Evolutionary conservation across 2,888 invertebrate genomes (phyloP), one percentile per base, ranked within the genome.

Genomic region (Drosophila melanosoma): DNA sequence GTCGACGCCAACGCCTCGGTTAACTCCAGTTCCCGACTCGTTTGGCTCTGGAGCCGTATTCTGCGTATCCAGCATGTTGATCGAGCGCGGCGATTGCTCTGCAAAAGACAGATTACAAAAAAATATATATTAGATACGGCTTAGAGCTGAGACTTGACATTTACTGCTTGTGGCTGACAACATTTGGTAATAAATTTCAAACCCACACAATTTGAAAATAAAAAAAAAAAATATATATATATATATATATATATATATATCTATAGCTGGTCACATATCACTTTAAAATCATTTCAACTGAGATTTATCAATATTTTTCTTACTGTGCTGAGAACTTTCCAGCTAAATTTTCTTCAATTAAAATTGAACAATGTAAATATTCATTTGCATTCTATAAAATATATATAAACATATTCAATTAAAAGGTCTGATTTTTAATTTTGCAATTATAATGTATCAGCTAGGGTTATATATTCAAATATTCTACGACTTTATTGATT

Each of bases 11-110:
- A 33, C 73, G 15, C 53, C 68, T 4, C 51, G 29, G 29, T 29
- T 29, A 4, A 29, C 69, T 8, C 63, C 69, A 17, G 52, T 36
- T 4, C 29, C 29, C 0, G 61, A 81, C 68, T 91, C 89, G 76
- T 87, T 91, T 45, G 93, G 92, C 60, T 93, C 93, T 26, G 93
- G 93, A 32, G 92, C 93, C 57, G 93, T 93, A 64, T 93, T 93
- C 78, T 93, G 93, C 48, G 92, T 92, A 74, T 93, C 93, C 85
- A 93, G 82, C 87, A 92, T 91, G 73, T 91, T 93, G 79, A 96
- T 95, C 90, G 96, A 95, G 85, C 95, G 95, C 53, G 97, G 95
- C 20, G 97, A 96, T 86, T 96, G 96, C 94, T 96, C 97, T 97
- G 94, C 42, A 17, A 51, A 45, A 38, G 17, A 49, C 49, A 49